Evolutionary conservation across 92 coral and sea anemone genomes (phyloP).

Genomic region (Pocillopora meandrina): DNA sequence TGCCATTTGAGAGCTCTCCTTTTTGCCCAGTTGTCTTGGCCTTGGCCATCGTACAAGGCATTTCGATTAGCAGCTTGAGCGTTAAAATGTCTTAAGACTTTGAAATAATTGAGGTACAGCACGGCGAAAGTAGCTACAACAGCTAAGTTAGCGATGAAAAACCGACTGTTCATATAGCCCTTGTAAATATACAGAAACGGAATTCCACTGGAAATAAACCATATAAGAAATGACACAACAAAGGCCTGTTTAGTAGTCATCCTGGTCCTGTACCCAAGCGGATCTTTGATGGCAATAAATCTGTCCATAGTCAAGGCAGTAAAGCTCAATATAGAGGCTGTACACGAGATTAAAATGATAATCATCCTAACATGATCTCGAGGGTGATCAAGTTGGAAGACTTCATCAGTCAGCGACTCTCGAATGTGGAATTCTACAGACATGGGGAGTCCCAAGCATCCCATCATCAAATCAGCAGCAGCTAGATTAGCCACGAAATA

Average conservation of each 20-base stretch:
- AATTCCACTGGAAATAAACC: constrained; percentile 72
- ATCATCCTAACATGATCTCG: constrained; percentile 66
- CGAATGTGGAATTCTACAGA: constrained; percentile 74
- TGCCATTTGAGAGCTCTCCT: constrained; percentile 61
- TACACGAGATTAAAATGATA: constrained; percentile 71
- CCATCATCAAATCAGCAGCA: constrained; percentile 76
- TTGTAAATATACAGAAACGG: constrained; percentile 78
- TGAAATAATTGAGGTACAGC: constrained; percentile 56
- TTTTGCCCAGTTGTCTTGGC: constrained; percentile 4
- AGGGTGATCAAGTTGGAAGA: not conserved
- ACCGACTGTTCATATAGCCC: constrained; percentile 80
- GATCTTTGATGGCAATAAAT: constrained; percentile 76
- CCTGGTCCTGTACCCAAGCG: constrained; percentile 71
- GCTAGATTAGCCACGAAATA: constrained; percentile 80
- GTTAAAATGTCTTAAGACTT: constrained; percentile 51
- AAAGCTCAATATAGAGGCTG: constrained; percentile 84
- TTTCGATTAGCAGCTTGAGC: constrained; percentile 24
- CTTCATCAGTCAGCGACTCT: constrained; percentile 33
- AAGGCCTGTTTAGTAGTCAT: constrained; percentile 58
- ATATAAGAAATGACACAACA: constrained; percentile 56
- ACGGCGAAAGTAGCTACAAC: constrained; percentile 79
- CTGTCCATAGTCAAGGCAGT: constrained; percentile 86
- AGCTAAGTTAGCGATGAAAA: constrained; percentile 86
- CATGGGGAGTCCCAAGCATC: constrained; percentile 70
- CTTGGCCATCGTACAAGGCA: not conserved